Evolutionary conservation across 2,888 invertebrate species (phyloP), one percentile per base, ranked within the genome.

Genomic region (Dynastes maya): DNA sequence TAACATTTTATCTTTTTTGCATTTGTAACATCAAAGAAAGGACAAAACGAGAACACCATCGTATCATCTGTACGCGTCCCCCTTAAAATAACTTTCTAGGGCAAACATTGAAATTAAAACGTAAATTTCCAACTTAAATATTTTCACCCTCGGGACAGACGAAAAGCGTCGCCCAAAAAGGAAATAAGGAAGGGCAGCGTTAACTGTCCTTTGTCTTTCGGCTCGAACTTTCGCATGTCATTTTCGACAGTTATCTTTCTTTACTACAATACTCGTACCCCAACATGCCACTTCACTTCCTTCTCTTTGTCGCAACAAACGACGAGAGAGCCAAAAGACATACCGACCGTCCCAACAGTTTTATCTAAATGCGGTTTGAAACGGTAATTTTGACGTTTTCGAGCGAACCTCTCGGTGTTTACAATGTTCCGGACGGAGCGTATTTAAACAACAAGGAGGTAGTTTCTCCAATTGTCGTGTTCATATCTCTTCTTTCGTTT

Each of bases 401-500:
- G 40, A 16, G 37, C 65, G 65, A 65, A 65, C 2, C 65, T 40
- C 65, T 16, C 40, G 45, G 40, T 65, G 40, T 68, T 68, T 68
- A 68, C 45, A 27, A 68, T 49, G 22, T 61, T 61, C 61, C 29
- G 11, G 45, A 9, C 32, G 11, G 22, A 11, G 27, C 49, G 6
- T n/a, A 22, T 68, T 68, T 68, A 51, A 68, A 68, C 29, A 49
- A 63, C 27, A 11, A 51, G 27, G 68, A 51, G 51, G 49, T 49
- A 49, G 51, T 68, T 68, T 51, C 51, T 51, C 4, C 68, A 51
- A 68, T 29, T 51, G 68, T 49, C 68, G 68, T 22, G 45, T 68
- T 68, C 68, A 29, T 68, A 68, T 68, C 68, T 68, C 68, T 68
- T 65, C 65, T 65, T 65, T 40, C 65, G 40, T 40, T 65, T 65